Percentiles rank a stretch among this genome's conserved stretches.
These are phyloP conservation scores for Drosophila subobscura DNA, from an alignment of 1,140 invertebrate species.

Conservation along the genomic window DNA sequence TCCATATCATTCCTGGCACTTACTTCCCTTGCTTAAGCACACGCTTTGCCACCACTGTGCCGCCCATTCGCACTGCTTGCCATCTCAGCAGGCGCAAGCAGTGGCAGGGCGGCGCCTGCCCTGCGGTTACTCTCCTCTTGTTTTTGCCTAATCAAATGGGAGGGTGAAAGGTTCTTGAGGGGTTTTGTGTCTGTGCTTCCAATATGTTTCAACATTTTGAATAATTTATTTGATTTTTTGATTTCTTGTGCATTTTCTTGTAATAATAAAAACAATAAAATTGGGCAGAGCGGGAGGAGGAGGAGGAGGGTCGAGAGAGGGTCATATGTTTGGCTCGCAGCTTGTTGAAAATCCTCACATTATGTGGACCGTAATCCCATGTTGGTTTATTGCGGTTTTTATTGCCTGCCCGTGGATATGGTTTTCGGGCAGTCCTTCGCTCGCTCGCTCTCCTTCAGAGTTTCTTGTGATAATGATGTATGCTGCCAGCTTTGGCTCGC, in stretches of 20 bases:
- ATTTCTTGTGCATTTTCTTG: slow-evolving; percentile 68
- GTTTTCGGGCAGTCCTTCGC: slow-evolving; percentile 32
- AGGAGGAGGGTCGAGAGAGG: slow-evolving; percentile 2
- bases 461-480: slow-evolving; percentile 71
- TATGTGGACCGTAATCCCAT: slow-evolving; percentile 74
- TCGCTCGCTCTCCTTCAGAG: slow-evolving; percentile 9
- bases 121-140: slow-evolving; percentile 54
- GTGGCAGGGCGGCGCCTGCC: slow-evolving; percentile 31
- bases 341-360: slow-evolving; percentile 67
- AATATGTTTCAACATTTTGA: slow-evolving; percentile 67
- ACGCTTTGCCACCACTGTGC: slow-evolving; percentile 14
- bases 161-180: slow-evolving; percentile 26
- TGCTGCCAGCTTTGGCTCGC: slow-evolving; percentile 41
- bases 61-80: neutral
- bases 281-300: slow-evolving; percentile 26
- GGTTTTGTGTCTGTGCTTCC: slow-evolving; percentile 26
- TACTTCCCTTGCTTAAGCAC: too few species aligned
- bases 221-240: slow-evolving; percentile 82
- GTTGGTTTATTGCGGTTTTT: slow-evolving; percentile 81
- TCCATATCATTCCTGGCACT: too few species aligned
- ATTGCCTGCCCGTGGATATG: slow-evolving; percentile 43
- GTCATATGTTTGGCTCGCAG: slow-evolving; percentile 41
- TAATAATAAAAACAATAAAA: slow-evolving; percentile 78
- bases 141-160: slow-evolving; percentile 71
- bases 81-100: slow-evolving; percentile 23